Conservation (phyloP, 2,113 vertebrate genomes). For the Philantomba maxwellii region DNA sequence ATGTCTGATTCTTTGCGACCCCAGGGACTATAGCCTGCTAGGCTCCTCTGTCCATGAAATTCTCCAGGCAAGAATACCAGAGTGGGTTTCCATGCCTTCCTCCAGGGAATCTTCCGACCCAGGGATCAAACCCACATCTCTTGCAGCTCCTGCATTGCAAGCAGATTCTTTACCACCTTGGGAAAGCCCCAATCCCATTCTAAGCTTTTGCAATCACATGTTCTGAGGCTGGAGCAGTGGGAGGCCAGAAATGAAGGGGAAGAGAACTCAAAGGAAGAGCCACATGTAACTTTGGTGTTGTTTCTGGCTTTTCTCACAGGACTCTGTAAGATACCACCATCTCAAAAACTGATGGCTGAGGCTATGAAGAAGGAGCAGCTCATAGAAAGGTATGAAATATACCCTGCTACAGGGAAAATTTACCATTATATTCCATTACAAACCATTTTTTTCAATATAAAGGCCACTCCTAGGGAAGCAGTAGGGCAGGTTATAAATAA, state of each 20-base stretch:
- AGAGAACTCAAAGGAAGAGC: background rate
- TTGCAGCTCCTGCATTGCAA: background rate
- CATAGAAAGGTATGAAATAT: constrained; percentile 63
- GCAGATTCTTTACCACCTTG: background rate
- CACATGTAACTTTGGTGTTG: background rate
- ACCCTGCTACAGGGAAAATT: background rate
- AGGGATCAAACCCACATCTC: background rate
- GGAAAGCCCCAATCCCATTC: background rate
- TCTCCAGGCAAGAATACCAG: background rate
- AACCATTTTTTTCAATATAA: background rate
- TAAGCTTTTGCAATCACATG: background rate
- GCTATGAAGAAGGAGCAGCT: constrained; percentile 51
- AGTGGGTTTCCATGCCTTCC: background rate
- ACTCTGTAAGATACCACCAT: constrained; percentile 73
- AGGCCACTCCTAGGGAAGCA: background rate
- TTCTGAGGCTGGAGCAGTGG: background rate
- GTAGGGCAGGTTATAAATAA: background rate
- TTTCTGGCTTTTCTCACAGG: constrained; percentile 58
- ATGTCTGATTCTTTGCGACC: rapidly evolving
- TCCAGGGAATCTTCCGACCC: background rate
- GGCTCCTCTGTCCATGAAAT: background rate
- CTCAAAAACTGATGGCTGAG: constrained; percentile 72
- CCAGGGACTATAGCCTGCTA: background rate
- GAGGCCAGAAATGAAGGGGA: background rate
- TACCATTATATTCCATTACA: background rate